A percentile compares a stretch with the other conserved stretches of the same genome.
These are phyloP conservation scores for Spizella passerina DNA, from an alignment of 2,797 vertebrate species.

Conservation along the genomic window DNA sequence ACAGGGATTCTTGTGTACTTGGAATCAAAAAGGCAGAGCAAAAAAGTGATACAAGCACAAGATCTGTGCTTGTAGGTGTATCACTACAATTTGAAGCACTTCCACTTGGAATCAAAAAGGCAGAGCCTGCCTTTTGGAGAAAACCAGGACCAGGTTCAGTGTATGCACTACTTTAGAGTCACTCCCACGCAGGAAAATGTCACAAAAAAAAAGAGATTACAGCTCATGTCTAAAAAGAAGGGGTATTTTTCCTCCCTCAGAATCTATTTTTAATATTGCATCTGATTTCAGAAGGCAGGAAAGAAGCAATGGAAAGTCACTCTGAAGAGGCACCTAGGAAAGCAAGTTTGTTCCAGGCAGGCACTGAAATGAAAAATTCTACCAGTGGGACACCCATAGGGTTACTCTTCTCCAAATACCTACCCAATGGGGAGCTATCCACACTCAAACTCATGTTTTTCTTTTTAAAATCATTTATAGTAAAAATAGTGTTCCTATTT, in stretches of 20 bases:
- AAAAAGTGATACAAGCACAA: too few relatives aligned
- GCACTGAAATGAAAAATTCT: not conserved
- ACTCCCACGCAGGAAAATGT: not conserved
- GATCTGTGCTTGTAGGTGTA: too few relatives aligned
- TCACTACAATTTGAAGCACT: too few relatives aligned
- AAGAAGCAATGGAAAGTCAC: not conserved
- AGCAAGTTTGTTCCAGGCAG: not conserved
- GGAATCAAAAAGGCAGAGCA: not conserved
- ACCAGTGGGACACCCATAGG: not conserved
- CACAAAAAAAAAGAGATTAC: not conserved
- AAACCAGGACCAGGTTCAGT: not conserved
- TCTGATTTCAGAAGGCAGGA: slow-evolving; percentile 1
- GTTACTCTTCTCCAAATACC: not conserved
- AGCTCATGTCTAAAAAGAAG: not conserved
- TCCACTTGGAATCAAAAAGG: not conserved
- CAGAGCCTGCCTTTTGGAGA: not conserved
- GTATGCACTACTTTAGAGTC: not conserved
- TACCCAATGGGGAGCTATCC: not conserved
- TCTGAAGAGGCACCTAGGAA: not conserved
- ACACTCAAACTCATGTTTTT: not conserved
- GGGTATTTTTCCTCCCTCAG: not conserved
- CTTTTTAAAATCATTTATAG: not conserved
- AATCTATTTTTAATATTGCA: slow-evolving; percentile 31
- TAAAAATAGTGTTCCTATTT: not conserved
- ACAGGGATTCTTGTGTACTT: not conserved